A percentile compares a stretch with the other conserved stretches of the same genome.
phyloP scores from a whole-genome alignment of 2,888 invertebrate genomes.

The Phoronis australis region DNA sequence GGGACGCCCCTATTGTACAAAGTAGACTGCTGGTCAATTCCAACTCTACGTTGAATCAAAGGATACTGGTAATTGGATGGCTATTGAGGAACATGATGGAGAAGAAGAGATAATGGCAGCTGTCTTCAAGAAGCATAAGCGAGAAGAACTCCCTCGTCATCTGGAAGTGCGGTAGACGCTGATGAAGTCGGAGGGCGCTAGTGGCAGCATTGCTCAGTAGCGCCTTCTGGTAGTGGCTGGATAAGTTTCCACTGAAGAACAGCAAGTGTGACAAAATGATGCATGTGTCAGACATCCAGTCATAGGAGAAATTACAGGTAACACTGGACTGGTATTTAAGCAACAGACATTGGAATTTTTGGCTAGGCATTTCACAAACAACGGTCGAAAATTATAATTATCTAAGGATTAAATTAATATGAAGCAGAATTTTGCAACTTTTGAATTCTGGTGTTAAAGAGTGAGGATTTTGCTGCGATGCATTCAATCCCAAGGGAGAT shows the following conservation, averaged over 20 bases:
- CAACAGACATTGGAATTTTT: no score
- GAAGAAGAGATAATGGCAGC: constrained; percentile 94
- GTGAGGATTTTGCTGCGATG: not conserved
- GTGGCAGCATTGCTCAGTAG: constrained; percentile 89
- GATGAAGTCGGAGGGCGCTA: constrained; percentile 89
- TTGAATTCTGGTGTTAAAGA: no score
- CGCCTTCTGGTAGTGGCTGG: constrained; percentile 67
- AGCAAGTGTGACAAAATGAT: no score
- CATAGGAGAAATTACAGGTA: constrained; percentile 1
- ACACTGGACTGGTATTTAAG: no score
- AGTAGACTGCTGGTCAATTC: no score
- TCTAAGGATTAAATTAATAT: no score
- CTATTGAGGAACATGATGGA: constrained; percentile 90
- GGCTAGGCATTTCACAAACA: no score
- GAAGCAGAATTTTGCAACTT: no score
- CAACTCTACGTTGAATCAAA: constrained; percentile 16
- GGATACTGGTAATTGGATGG: constrained; percentile 77
- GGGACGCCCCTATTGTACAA: no score
- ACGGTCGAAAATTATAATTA: no score
- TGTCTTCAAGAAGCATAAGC: constrained; percentile 69
- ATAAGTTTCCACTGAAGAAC: constrained; percentile 67
- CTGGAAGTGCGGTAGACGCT: constrained; percentile 77
- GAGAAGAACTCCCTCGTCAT: constrained; percentile 78
- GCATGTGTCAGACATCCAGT: constrained; percentile 1
- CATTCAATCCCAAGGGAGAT: not conserved